These are phyloP conservation scores for Karalla daura DNA, from an alignment of 2,797 vertebrate species.

Conservation along the genomic window DNA sequence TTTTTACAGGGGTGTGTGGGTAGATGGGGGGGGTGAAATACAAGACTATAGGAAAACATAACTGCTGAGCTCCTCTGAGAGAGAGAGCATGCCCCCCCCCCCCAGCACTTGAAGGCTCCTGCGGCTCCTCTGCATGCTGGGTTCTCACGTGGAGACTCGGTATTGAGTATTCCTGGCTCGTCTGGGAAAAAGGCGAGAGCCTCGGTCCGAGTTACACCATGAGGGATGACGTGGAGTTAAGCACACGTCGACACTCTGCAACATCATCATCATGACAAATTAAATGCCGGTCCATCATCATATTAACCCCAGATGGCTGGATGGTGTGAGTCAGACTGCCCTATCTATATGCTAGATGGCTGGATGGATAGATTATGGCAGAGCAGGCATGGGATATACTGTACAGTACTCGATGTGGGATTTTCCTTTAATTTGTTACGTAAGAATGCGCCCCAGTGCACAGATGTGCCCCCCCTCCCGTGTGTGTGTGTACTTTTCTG, in stretches of 20 bases:
- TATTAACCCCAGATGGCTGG: constrained; percentile 37
- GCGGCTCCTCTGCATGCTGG: background rate
- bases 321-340: constrained; percentile 36
- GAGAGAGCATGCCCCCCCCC: constrained; percentile 2
- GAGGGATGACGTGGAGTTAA: constrained; percentile 45
- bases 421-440: constrained; percentile 45
- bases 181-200: too few species aligned
- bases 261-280: constrained; percentile 26
- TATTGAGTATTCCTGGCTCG: background rate
- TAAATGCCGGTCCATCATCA: constrained; percentile 41
- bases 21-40: constrained; percentile 15
- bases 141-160: constrained; percentile 7
- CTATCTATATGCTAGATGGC: background rate
- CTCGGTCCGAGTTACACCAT: constrained; percentile 31
- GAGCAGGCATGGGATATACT: constrained; percentile 13
- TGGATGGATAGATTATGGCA: too few species aligned
- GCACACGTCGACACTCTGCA: constrained; percentile 18
- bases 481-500: constrained; percentile 17
- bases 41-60: constrained; percentile 35
- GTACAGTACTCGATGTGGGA: constrained; percentile 11
- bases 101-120: constrained; percentile 21
- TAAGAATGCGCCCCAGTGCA: constrained; percentile 30
- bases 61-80: constrained; percentile 6
- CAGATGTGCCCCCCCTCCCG: constrained; percentile 42
- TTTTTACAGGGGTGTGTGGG: too few species aligned